These are phyloP conservation scores for Lasioglossum figueresi DNA, from an alignment of 2,888 invertebrate genomes.

Conservation along the genomic window DNA sequence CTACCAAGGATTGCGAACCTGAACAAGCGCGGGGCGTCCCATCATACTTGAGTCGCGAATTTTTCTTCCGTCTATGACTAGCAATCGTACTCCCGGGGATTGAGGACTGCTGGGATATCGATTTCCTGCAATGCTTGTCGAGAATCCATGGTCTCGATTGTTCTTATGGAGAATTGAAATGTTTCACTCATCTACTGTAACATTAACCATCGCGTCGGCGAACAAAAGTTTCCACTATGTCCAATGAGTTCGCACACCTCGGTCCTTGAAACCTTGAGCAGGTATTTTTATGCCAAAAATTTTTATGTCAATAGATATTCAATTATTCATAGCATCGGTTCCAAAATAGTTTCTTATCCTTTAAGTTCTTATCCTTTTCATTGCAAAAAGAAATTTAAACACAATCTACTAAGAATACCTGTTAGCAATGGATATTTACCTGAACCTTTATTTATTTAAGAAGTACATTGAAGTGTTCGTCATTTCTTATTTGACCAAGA, in stretches of 20 bases:
- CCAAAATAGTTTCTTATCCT: neutral
- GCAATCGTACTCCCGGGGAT: neutral
- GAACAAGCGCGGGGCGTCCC: neutral
- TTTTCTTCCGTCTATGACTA: neutral
- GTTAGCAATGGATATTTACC: neutral
- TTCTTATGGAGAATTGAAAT: neutral
- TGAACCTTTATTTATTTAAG: neutral
- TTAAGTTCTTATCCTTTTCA: neutral
- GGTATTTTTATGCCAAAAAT: neutral
- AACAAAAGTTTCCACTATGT: neutral
- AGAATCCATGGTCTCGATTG: neutral
- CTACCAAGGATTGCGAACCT: slow-evolving; percentile 50
- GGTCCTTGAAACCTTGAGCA: neutral
- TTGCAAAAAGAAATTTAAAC: neutral
- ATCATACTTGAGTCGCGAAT: slow-evolving; percentile 2
- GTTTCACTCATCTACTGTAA: neutral
- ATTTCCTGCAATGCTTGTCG: neutral
- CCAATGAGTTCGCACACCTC: neutral
- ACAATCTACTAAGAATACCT: neutral
- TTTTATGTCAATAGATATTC: neutral
- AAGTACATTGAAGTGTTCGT: neutral
- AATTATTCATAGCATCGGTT: neutral
- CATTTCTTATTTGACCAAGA: neutral
- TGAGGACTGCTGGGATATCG: neutral
- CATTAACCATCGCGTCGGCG: neutral